phyloP scores from a whole-genome alignment of 1,140 invertebrate genomes.

The Homalodisca vitripennis region DNA sequence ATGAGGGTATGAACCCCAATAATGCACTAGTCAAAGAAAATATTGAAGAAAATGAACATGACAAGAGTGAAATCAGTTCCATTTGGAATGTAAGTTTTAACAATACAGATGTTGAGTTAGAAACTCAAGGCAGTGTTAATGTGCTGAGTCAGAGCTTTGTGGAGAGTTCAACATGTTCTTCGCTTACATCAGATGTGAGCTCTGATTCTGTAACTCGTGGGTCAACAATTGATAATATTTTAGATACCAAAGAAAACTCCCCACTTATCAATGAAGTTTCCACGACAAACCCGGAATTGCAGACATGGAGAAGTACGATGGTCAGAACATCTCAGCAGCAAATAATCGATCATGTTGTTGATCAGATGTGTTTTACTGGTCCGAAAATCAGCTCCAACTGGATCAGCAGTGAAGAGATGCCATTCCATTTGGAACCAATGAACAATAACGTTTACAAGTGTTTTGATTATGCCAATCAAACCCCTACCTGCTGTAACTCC shows the following conservation, averaged over 20 bases:
- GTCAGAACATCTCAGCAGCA: conserved; percentile 5
- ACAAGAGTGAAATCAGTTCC: neutral
- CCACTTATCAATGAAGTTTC: too few relatives aligned
- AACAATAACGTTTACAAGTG: conserved; percentile 22
- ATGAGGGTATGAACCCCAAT: neutral
- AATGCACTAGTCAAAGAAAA: neutral
- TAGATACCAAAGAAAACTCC: conserved; percentile 20
- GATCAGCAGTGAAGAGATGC: neutral
- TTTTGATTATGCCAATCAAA: neutral
- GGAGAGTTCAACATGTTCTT: neutral
- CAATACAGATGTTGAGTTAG: neutral
- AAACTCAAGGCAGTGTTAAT: neutral
- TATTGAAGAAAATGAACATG: neutral
- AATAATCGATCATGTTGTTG: conserved; percentile 23
- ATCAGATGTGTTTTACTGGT: conserved; percentile 22
- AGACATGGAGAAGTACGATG: conserved; percentile 2
- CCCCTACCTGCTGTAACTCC: conserved; percentile 6
- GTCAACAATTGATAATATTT: neutral
- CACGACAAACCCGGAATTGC: too few relatives aligned
- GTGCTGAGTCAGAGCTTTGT: neutral
- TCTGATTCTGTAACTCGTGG: conserved; percentile 8
- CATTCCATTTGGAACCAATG: neutral
- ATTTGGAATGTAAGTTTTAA: conserved; percentile 15
- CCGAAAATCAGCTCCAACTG: neutral
- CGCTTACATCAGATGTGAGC: neutral